These are phyloP conservation scores for Callipepla squamata DNA, from an alignment of 2,113 vertebrate species.

Conservation along the genomic window DNA sequence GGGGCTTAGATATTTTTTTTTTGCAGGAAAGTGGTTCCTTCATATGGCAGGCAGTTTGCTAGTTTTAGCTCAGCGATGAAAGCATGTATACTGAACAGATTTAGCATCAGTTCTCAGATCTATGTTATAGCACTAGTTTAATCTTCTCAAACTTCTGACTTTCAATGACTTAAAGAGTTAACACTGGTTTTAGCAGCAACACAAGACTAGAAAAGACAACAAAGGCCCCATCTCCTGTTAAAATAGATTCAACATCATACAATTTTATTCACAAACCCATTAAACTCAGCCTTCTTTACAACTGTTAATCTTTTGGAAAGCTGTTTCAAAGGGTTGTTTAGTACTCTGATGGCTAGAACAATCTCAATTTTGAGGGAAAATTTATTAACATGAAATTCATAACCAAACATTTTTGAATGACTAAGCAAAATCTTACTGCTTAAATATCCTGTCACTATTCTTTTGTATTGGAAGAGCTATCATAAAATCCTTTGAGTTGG, in stretches of 20 bases:
- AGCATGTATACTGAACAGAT: not conserved
- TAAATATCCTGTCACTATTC: not conserved
- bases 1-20: not conserved
- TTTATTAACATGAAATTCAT: not conserved
- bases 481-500: too few species aligned
- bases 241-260: not conserved
- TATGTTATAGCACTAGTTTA: not conserved
- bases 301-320: not conserved
- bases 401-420: not conserved
- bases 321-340: slow-evolving; percentile 7
- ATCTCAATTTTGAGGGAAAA: not conserved
- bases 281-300: not conserved
- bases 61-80: not conserved
- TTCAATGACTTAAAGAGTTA: not conserved
- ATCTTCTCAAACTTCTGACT: not conserved
- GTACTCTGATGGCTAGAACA: not conserved
- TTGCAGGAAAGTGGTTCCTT: not conserved
- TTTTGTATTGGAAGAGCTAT: not conserved
- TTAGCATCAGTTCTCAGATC: not conserved
- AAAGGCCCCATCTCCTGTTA: not conserved
- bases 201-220: not conserved
- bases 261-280: not conserved
- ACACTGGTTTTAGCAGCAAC: not conserved
- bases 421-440: not conserved
- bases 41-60: not conserved